Base-by-base conservation (phyloP, 2,888 invertebrate genomes). In the Vannuccia rotundouncinata region DNA sequence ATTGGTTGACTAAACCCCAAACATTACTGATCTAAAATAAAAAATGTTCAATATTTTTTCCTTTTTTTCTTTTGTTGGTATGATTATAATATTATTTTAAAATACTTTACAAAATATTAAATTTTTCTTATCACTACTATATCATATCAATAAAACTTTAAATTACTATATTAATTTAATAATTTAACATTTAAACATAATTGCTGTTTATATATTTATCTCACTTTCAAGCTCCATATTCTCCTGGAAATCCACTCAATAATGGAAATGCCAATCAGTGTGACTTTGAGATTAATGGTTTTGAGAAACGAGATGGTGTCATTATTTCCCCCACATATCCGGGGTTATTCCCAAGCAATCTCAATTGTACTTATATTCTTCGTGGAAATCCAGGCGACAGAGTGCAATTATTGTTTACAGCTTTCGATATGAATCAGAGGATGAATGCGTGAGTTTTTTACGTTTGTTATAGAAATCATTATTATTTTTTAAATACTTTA, bases 291-390 rank as follows among this genome's bases (percentile, higher is more conserved):
- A 22, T 66, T 5, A 27, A 5, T 2, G 66, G 66, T 22, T 22
- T 2, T 2, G 66, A 22, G 2, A 2, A 17, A 2, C 66, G 66
- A n/a, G 66, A 5, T 66, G 98, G 98, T 79, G 91, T 92, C 86
- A 92, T 99, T 85, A 90, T 95, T 86, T 95, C 98, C 81, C 97
- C 98, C 82, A 99, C 99, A 82, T 99, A 99, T 91, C 99, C 99
- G 82, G 99, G 99, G 84, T 93, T 95, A 85, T 99, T 99, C 90
- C 98, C 99, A 84, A 97, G 97, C 90, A 94, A 95, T 89, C 91
- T 96, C 86, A 91, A 91, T 85, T 98, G 97, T 91, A 92, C 92
- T 89, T 95, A 95, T 90, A 81, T 79, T 45, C 83, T 97, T 90
- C 91, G 93, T 85, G 28, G 74, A 13, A 22, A 77, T 5, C 2